Evolutionary conservation across 2,888 invertebrate species (phyloP).

Genomic region (Tenthredo distinguenda): DNA sequence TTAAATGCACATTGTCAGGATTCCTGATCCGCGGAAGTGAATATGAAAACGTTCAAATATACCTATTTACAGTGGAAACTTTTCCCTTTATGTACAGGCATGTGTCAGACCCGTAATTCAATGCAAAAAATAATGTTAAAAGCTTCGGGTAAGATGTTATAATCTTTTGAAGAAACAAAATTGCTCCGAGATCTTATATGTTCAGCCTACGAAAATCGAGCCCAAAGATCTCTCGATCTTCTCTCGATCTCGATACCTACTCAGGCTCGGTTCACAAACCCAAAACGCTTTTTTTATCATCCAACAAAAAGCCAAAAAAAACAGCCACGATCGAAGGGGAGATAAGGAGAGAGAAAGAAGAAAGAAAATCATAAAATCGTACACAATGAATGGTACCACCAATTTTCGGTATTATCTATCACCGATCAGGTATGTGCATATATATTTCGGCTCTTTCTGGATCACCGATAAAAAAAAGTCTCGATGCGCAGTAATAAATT

Average conservation of each 20-base stretch:
- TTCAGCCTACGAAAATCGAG: neutral
- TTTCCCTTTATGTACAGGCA: neutral
- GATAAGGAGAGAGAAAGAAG: neutral
- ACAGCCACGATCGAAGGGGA: neutral
- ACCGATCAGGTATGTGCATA: neutral
- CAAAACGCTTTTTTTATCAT: neutral
- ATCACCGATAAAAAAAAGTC: neutral
- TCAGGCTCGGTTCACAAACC: neutral
- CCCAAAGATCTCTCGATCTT: neutral
- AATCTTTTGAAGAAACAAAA: neutral
- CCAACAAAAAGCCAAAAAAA: neutral
- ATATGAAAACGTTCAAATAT: neutral
- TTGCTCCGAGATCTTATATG: neutral
- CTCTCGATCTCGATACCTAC: neutral
- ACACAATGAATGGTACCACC: slow-evolving; percentile 10
- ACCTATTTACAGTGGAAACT: neutral
- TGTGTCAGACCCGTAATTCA: neutral
- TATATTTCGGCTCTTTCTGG: neutral
- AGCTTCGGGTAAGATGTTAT: neutral
- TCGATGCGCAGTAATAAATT: neutral
- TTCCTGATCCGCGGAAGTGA: neutral
- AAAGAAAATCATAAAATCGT: slow-evolving; percentile 1
- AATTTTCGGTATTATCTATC: slow-evolving; percentile 10
- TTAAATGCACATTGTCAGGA: slow-evolving; percentile 1
- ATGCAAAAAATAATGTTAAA: neutral